A percentile compares a stretch with the other conserved stretches of the same genome.
phyloP scores from a whole-genome alignment of 2,797 vertebrate species.

The Microcaecilia unicolor region DNA sequence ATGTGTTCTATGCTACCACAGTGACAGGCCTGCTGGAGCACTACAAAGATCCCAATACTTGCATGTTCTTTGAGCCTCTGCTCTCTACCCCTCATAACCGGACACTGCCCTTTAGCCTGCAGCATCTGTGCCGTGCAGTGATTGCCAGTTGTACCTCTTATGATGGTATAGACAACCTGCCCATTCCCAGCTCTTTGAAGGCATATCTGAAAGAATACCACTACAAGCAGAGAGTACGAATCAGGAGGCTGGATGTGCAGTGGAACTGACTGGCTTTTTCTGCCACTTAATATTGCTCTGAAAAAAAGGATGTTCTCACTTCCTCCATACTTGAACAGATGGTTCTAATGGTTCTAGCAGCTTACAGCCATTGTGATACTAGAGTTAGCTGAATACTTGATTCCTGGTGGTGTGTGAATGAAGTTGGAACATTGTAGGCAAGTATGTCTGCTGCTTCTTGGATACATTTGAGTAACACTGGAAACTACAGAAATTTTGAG shows the following conservation, averaged over 20 bases:
- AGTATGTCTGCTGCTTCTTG: too few relatives aligned
- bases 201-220: conserved; percentile 78
- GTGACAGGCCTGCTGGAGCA: conserved; percentile 69
- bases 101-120: conserved; percentile 62
- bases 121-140: conserved; percentile 65
- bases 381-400: too few relatives aligned
- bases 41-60: conserved; percentile 78
- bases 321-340: too few relatives aligned
- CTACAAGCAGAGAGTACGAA: conserved; percentile 72
- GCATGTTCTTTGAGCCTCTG: conserved; percentile 79
- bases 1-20: conserved; percentile 70
- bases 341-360: too few relatives aligned
- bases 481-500: too few relatives aligned
- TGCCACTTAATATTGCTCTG: not conserved
- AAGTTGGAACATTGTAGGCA: too few relatives aligned
- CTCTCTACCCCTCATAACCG: conserved; percentile 69
- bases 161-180: conserved; percentile 65
- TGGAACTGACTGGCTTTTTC: conserved; percentile 43
- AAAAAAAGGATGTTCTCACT: not conserved
- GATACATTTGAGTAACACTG: too few relatives aligned
- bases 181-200: conserved; percentile 67
- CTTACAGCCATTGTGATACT: too few relatives aligned
- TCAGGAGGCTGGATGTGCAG: conserved; percentile 66
- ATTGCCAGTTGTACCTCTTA: conserved; percentile 67
- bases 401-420: too few relatives aligned